These are phyloP conservation scores for Physella acuta DNA, from an alignment of 1,140 invertebrate species.

Conservation along the genomic window DNA sequence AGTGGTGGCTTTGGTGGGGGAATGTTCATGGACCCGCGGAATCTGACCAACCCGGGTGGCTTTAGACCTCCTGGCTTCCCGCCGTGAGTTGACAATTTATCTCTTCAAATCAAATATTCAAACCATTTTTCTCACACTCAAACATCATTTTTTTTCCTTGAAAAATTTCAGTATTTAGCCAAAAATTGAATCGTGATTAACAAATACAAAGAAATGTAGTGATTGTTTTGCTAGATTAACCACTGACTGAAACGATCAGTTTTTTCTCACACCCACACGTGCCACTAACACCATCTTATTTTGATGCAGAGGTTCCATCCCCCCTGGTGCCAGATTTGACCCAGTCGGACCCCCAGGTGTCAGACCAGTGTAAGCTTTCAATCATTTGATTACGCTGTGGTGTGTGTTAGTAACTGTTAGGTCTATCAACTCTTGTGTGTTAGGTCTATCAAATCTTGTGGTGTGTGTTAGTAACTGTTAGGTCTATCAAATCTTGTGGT, in stretches of 20 bases:
- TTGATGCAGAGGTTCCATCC: conserved; percentile 14
- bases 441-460: background rate
- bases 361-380: conserved; percentile 12
- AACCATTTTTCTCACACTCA: background rate
- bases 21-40: conserved; percentile 23
- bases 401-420: background rate
- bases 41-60: conserved; percentile 10
- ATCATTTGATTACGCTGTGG: background rate
- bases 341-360: conserved; percentile 23
- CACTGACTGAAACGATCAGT: no score
- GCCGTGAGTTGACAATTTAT: conserved; percentile 5
- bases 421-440: background rate
- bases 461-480: background rate
- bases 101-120: background rate
- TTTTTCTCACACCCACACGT: no score
- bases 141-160: background rate
- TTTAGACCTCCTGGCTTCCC: conserved; percentile 21
- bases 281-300: no score
- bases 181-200: background rate
- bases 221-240: background rate
- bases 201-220: background rate
- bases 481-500: background rate
- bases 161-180: background rate
- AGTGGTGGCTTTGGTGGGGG: conserved; percentile 8
- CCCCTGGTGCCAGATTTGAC: conserved; percentile 25